Conservation (phyloP, 2,797 vertebrate genomes). For the Artibeus lituratus region DNA sequence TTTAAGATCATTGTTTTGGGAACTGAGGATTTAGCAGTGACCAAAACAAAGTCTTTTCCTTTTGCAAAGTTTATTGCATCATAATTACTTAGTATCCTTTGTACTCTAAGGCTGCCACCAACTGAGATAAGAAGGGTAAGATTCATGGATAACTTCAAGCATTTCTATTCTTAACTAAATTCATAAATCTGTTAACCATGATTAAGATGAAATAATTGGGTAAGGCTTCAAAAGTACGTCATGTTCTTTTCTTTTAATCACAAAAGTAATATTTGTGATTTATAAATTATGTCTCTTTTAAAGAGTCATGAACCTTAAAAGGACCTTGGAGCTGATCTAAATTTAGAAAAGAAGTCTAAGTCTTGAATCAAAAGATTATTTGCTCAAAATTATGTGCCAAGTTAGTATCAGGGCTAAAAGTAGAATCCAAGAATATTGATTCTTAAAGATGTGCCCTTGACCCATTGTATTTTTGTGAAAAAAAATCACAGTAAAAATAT, state of each 20-base stretch:
- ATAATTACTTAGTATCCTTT: not conserved
- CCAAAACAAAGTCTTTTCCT: not conserved
- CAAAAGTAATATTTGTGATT: not conserved
- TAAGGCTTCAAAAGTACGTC: not conserved
- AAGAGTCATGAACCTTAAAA: not conserved
- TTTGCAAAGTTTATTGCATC: not conserved
- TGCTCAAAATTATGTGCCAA: not conserved
- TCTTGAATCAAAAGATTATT: not conserved
- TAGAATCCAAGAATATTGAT: not conserved
- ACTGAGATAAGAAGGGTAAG: not conserved
- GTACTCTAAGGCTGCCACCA: not conserved
- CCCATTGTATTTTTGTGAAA: not conserved
- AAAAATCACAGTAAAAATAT: not conserved
- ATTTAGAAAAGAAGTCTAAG: not conserved
- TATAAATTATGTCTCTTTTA: conserved; percentile 10
- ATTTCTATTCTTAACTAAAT: conserved; percentile 22
- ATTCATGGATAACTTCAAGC: not conserved
- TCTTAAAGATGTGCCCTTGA: not conserved
- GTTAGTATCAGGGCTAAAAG: not conserved
- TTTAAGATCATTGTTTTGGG: not conserved
- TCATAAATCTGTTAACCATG: not conserved
- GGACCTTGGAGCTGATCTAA: not conserved
- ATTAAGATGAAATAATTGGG: not conserved
- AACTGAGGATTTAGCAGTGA: not conserved
- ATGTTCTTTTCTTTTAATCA: not conserved